Conservation (phyloP, 2,113 vertebrate genomes). For the Lagopus muta region DNA sequence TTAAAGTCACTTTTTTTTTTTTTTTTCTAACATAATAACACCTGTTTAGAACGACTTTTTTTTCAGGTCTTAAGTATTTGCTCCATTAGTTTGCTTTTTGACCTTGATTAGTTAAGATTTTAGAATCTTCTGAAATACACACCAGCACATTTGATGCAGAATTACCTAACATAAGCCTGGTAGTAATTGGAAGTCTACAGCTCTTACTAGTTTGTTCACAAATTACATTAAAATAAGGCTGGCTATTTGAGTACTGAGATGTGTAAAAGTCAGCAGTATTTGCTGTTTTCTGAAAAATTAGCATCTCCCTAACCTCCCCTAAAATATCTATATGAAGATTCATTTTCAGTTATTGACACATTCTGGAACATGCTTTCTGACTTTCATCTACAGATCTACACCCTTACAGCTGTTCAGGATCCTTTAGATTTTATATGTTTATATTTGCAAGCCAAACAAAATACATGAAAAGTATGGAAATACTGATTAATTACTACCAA, state of each 20-base stretch:
- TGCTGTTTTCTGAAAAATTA: not conserved
- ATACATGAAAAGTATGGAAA: not conserved
- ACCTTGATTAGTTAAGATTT: not conserved
- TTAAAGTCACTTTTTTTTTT: not conserved
- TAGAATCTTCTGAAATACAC: not conserved
- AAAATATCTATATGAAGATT: not conserved
- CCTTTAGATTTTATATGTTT: not conserved
- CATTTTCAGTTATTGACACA: not conserved
- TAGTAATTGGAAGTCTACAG: not conserved
- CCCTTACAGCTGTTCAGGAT: not conserved
- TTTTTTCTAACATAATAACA: not conserved
- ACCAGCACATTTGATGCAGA: not conserved
- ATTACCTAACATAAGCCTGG: not conserved
- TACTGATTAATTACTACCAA: not conserved
- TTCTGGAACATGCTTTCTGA: not conserved
- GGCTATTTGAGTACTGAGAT: not conserved
- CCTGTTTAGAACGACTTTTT: not conserved
- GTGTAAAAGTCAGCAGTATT: not conserved
- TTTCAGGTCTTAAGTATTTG: not conserved
- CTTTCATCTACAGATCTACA: not conserved
- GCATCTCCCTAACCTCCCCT: fast-evolving
- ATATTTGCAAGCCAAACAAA: not conserved
- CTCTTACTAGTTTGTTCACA: not conserved
- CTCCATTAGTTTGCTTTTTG: not conserved
- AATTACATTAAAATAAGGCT: not conserved